Percentiles rank a stretch among this genome's conserved stretches.
Evolutionary conservation across 2,797 vertebrate species (phyloP).

Genomic region (Graptemys geographica): DNA sequence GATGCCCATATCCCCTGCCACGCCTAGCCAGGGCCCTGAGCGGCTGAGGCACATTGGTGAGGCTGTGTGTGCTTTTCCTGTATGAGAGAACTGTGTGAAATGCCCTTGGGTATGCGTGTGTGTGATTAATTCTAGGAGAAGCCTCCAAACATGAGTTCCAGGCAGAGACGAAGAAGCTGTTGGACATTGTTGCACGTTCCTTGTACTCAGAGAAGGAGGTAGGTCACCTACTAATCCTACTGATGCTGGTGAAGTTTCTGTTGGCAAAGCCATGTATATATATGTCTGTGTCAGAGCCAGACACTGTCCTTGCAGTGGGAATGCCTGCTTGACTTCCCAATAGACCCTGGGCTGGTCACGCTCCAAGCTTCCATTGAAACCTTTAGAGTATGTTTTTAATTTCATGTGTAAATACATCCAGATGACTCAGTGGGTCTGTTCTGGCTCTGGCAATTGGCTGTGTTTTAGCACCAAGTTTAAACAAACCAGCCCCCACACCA

Average conservation of each 20-base stretch:
- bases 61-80: not conserved
- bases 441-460: not conserved
- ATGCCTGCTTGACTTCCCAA: not conserved
- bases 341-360: not conserved
- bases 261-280: not conserved
- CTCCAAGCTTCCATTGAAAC: not conserved
- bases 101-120: not conserved
- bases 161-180: slow-evolving; percentile 95
- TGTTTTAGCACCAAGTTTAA: not conserved
- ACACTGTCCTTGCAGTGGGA: not conserved
- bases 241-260: not conserved
- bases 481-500: not conserved
- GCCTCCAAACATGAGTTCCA: slow-evolving; percentile 94
- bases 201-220: slow-evolving; percentile 99
- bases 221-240: fast-evolving
- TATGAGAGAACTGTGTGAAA: not conserved
- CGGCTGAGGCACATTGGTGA: not conserved
- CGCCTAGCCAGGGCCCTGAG: not conserved
- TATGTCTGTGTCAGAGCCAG: not conserved
- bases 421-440: not conserved
- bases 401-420: not conserved
- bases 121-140: slow-evolving; percentile 82
- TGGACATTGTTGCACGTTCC: slow-evolving; percentile 96
- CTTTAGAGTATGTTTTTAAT: not conserved
- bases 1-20: not conserved